A percentile compares a stretch with the other conserved stretches of the same genome.
Evolutionary conservation across 1,140 invertebrate species (phyloP).

Genomic region (Carposina sasakii): DNA sequence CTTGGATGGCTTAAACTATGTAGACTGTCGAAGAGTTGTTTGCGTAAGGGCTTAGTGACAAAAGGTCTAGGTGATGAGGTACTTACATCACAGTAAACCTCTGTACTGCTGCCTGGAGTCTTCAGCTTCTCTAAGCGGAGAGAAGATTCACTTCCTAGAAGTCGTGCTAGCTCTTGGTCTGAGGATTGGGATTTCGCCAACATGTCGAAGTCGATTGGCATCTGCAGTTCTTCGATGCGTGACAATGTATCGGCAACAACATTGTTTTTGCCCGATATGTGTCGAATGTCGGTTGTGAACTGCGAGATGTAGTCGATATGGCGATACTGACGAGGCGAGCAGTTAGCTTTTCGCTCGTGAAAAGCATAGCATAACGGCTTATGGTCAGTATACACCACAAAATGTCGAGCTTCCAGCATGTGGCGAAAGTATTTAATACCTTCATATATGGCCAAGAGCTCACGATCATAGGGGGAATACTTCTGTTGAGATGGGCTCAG

Average conservation of each 20-base stretch:
- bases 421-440: constrained; percentile 18
- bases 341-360: constrained; percentile 26
- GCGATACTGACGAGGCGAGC: constrained; percentile 23
- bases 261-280: constrained; percentile 48
- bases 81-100: background rate
- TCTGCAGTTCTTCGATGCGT: background rate
- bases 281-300: constrained; percentile 44
- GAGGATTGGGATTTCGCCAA: background rate
- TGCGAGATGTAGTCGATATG: constrained; percentile 52
- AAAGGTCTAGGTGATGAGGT: background rate
- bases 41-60: constrained; percentile 18
- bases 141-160: background rate
- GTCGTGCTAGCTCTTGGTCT: constrained; percentile 4
- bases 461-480: constrained; percentile 8
- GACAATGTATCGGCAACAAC: constrained; percentile 30
- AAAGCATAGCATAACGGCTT: constrained; percentile 43
- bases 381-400: constrained; percentile 35
- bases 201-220: background rate
- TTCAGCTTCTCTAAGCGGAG: background rate
- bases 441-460: constrained; percentile 22
- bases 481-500: constrained; percentile 17
- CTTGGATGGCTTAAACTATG: constrained; percentile 17
- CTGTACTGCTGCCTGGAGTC: background rate
- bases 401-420: constrained; percentile 35
- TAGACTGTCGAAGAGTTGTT: constrained; percentile 24